These are phyloP conservation scores for Drosophila basisetae DNA, from an alignment of 2,888 invertebrate genomes.

Conservation along the genomic window DNA sequence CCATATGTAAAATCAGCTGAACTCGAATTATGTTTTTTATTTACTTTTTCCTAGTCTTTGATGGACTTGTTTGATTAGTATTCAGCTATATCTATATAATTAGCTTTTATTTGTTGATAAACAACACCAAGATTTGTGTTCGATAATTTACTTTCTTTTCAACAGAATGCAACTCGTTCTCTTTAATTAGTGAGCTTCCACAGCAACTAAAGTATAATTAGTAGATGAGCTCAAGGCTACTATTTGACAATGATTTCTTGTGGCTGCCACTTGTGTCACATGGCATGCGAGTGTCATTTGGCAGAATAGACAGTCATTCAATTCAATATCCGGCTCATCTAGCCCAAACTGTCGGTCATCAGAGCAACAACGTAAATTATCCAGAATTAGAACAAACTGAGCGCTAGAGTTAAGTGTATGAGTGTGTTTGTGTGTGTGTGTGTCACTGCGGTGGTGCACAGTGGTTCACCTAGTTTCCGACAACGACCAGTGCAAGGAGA, in stretches of 20 bases:
- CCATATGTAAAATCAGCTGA: not conserved
- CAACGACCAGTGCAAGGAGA: conserved; percentile 42
- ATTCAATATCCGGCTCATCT: conserved; percentile 68
- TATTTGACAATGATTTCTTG: conserved; percentile 40
- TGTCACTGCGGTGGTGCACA: conserved; percentile 41
- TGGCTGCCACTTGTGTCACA: conserved; percentile 8
- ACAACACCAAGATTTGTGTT: not conserved
- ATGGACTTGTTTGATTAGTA: not conserved
- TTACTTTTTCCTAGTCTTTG: not conserved
- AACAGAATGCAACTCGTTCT: not conserved
- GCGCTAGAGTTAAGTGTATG: conserved; percentile 24
- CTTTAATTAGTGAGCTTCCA: not conserved
- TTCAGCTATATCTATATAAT: not conserved
- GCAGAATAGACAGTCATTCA: conserved; percentile 19
- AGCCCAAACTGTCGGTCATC: conserved; percentile 63
- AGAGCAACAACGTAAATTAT: conserved; percentile 66
- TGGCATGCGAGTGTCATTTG: conserved; percentile 24
- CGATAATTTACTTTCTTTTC: conserved; percentile 8
- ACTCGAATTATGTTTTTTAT: not conserved
- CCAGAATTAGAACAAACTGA: conserved; percentile 71
- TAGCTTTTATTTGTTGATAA: not conserved
- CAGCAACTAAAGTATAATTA: not conserved
- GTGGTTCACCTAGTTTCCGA: conserved; percentile 77
- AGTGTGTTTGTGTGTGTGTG: conserved; percentile 15
- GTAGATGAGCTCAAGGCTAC: conserved; percentile 28